Percentiles rank a stretch among this genome's conserved stretches.
Conservation (phyloP, 2,888 invertebrate genomes). For the Geotrupes spiniger region DNA sequence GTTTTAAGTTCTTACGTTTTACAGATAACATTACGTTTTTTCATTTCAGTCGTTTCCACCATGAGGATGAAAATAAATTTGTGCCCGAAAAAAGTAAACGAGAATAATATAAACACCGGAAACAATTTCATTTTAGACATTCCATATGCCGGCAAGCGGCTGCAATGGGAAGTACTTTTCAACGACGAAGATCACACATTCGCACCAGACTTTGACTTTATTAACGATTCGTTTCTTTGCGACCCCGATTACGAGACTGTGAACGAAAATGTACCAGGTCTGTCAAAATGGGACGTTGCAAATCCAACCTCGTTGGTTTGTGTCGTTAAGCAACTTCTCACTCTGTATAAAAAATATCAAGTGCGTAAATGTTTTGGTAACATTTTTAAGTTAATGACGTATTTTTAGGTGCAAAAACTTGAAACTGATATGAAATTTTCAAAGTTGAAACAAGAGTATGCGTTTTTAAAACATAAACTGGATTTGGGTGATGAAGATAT, state of each 20-base stretch:
- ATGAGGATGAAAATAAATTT: constrained; percentile 20
- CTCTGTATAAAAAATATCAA: constrained; percentile 63
- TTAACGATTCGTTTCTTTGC: constrained; percentile 63
- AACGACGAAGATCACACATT: constrained; percentile 53
- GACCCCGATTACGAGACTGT: constrained; percentile 58
- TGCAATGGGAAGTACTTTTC: constrained; percentile 71
- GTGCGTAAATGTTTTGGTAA: constrained; percentile 41
- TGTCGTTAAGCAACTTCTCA: constrained; percentile 62
- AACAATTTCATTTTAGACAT: constrained; percentile 60
- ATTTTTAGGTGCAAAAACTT: constrained; percentile 35
- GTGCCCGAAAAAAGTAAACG: constrained; percentile 12
- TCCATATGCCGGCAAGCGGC: constrained; percentile 66
- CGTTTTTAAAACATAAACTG: constrained; percentile 51
- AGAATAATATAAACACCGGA: constrained; percentile 9
- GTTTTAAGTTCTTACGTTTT: constrained; percentile 1
- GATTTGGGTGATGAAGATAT: constrained; percentile 56
- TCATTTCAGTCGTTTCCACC: constrained; percentile 31
- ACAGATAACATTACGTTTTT: neutral
- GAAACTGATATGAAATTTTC: constrained; percentile 22
- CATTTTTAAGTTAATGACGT: neutral
- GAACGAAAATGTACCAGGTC: constrained; percentile 56
- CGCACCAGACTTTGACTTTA: constrained; percentile 74
- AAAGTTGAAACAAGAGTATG: constrained; percentile 57
- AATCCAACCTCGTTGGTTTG: constrained; percentile 59
- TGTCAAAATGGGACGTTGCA: constrained; percentile 63